Conservation (phyloP, 2,113 vertebrate genomes). For the Numenius arquata region DNA sequence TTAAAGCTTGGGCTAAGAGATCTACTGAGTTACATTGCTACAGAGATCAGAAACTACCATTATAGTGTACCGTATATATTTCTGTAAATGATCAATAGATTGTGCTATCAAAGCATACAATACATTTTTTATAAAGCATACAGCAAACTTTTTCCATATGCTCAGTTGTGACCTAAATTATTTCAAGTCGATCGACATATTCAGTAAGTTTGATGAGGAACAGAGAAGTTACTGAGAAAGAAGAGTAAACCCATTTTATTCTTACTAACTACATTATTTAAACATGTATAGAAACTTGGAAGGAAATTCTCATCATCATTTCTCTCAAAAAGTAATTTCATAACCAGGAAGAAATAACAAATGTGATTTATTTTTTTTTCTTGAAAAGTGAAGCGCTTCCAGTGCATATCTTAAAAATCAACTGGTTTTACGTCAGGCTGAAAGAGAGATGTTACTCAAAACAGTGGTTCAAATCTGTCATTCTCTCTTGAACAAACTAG, state of each 20-base stretch:
- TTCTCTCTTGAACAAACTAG: neutral
- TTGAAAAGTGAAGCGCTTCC: neutral
- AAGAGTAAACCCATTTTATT: neutral
- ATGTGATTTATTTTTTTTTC: neutral
- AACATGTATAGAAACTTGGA: neutral
- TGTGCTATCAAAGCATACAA: neutral
- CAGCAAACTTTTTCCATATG: neutral
- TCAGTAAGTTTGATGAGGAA: neutral
- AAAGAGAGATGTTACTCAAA: neutral
- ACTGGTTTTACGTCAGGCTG: neutral
- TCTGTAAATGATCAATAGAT: neutral
- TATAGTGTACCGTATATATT: neutral
- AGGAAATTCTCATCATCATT: neutral
- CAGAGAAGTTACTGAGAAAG: neutral
- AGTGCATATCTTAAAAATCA: neutral
- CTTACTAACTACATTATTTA: neutral
- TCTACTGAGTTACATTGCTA: neutral
- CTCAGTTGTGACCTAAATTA: neutral
- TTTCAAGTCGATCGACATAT: neutral
- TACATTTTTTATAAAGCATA: neutral
- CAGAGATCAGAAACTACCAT: neutral
- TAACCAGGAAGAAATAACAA: neutral
- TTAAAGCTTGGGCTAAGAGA: neutral
- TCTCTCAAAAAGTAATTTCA: neutral
- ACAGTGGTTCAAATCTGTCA: neutral